Conservation (phyloP, 2,888 invertebrate species). For the Cephus pulcher region DNA sequence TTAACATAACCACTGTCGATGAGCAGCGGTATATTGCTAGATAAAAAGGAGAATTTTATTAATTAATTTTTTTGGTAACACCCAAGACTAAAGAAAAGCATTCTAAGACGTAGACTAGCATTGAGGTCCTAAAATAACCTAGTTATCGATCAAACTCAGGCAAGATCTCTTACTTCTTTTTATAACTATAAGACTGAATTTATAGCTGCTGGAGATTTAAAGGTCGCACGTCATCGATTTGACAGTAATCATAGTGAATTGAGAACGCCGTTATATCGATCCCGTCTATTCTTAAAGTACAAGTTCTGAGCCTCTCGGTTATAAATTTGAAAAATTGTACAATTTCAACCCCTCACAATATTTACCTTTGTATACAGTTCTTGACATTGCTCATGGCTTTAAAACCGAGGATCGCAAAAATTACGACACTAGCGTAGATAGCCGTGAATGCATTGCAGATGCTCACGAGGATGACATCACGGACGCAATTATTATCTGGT, state of each 20-base stretch:
- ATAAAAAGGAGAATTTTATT: background rate
- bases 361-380: constrained; percentile 70
- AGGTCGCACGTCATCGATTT: background rate
- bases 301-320: background rate
- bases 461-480: constrained; percentile 91
- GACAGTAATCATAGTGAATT: background rate
- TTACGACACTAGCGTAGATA: constrained; percentile 93
- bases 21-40: constrained; percentile 49
- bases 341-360: background rate
- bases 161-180: background rate
- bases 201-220: background rate
- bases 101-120: background rate
- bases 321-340: background rate
- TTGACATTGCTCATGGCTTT: constrained; percentile 93
- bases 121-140: background rate
- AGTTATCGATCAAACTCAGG: background rate
- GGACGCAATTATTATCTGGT: constrained; percentile 93
- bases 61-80: background rate
- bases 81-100: background rate
- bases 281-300: background rate
- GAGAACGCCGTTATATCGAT: background rate
- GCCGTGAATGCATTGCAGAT: constrained; percentile 94
- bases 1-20: constrained; percentile 62
- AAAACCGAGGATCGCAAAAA: constrained; percentile 95
- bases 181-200: background rate